Conservation (phyloP, 2,113 vertebrate genomes). For the Tragelaphus scriptus region DNA sequence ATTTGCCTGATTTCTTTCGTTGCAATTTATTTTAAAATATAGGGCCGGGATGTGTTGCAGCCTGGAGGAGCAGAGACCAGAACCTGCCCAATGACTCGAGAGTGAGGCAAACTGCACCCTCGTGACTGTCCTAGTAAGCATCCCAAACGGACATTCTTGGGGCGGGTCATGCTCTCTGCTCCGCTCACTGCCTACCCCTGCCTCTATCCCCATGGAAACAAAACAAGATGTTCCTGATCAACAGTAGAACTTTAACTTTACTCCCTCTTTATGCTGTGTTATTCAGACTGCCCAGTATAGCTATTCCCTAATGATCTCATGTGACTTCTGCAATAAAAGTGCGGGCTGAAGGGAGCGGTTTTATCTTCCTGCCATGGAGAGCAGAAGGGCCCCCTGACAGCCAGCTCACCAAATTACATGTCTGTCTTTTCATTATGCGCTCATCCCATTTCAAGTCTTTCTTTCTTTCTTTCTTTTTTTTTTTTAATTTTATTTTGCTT, state of each 20-base stretch:
- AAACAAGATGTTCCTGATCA: not conserved
- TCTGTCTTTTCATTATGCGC: not conserved
- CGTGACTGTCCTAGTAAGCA: not conserved
- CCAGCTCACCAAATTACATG: not conserved
- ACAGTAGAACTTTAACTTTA: not conserved
- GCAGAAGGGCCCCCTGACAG: not conserved
- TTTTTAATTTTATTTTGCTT: no score
- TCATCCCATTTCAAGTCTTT: not conserved
- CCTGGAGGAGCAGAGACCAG: not conserved
- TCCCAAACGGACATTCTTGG: not conserved
- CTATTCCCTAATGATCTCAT: not conserved
- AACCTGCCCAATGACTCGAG: not conserved
- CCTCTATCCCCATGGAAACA: not conserved
- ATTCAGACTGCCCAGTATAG: not conserved
- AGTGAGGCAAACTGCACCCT: not conserved
- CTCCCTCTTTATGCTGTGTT: not conserved
- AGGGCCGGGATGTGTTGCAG: not conserved
- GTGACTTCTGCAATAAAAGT: not conserved
- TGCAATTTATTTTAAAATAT: not conserved
- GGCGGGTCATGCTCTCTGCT: not conserved
- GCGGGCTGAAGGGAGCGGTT: rapidly evolving
- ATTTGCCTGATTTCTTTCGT: not conserved
- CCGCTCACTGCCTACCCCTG: not conserved
- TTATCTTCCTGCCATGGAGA: not conserved
- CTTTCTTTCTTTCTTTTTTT: no score